phyloP scores from a whole-genome alignment of 2,113 vertebrate species.

The Gallinago undulata region DNA sequence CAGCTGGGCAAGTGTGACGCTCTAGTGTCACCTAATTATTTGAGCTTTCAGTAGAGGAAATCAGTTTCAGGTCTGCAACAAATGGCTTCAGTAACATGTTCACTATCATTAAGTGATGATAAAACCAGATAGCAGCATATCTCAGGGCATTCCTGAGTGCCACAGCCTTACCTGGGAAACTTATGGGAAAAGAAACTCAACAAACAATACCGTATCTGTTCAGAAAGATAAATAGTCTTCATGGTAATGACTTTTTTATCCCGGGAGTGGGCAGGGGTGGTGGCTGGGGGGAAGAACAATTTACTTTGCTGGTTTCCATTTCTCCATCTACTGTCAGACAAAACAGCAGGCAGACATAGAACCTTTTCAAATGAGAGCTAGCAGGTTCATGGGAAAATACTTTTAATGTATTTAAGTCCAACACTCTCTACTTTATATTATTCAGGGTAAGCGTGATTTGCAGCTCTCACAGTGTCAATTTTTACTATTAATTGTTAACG shows the following conservation, averaged over 20 bases:
- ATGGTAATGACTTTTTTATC: constrained; percentile 30
- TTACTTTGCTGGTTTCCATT: constrained; percentile 45
- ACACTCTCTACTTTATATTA: constrained; percentile 13
- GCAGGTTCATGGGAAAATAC: constrained; percentile 63
- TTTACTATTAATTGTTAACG: constrained; percentile 70
- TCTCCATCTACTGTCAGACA: constrained; percentile 25
- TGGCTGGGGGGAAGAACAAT: not conserved
- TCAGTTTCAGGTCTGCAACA: not conserved
- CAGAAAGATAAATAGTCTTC: constrained; percentile 11
- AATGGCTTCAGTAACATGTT: not conserved
- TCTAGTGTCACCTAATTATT: not conserved
- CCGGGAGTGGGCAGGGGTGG: not conserved
- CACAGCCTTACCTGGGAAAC: not conserved
- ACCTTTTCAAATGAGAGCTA: constrained; percentile 51
- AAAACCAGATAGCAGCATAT: not conserved
- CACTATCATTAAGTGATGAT: not conserved
- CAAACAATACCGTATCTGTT: not conserved
- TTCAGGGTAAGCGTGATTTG: constrained; percentile 43
- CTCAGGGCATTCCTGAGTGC: not conserved
- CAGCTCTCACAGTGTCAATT: constrained; percentile 23
- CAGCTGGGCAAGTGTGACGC: not conserved
- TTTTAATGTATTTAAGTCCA: constrained; percentile 39
- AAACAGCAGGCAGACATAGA: constrained; percentile 5
- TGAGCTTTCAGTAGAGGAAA: not conserved
- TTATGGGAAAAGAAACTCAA: not conserved